Evolutionary conservation across 2,888 invertebrate species (phyloP), one percentile per base, ranked within the genome.

Genomic region (Allolobophora icterica): DNA sequence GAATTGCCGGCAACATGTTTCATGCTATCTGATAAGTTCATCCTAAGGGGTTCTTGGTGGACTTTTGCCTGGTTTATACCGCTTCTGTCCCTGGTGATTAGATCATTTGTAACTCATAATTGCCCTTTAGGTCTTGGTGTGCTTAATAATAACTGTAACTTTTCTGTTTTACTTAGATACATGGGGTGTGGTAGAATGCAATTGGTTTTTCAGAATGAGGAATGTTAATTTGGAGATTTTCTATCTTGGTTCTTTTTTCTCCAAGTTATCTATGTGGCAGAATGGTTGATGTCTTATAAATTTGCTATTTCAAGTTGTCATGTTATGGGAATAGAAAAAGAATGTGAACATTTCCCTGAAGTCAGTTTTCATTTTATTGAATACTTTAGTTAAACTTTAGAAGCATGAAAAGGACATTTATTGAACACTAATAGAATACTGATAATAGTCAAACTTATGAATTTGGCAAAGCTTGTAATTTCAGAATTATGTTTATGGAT

Each of bases 91-190:
- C 1, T n/a, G 11, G 30, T 71, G 71, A 71, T 13, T 71, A 71
- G 71, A n/a, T 30, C 71, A 71, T 71, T 13, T 71, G 30, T 71
- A 71, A n/a, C 30, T n/a, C 6, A 5, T 71, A 8, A 71, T 71
- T 71, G n/a, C 71, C 52, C 71, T 71, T 71, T 71, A 71, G 71
- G 71, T 71, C 71, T 71, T 71, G 71, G 71, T 71, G 30, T 71
- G 71, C 71, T n/a, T n/a, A n/a, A 11, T 71, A 30, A 71, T 71
- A 6, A 24, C 24, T 52, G 52, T 24, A 1, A 21, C 52, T 52
- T 52, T 52, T 52, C 52, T 52, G 1, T 71, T 71, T n/a, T n/a
- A n/a, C 11, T n/a, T 30, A 71, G n/a, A n/a, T 71, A n/a, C 11
- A n/a, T 13, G n/a, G 71, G 52, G 71, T n/a, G 30, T n/a, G n/a